These are phyloP conservation scores for Tetragonisca angustula DNA, from an alignment of 2,888 invertebrate species.

Conservation along the genomic window DNA sequence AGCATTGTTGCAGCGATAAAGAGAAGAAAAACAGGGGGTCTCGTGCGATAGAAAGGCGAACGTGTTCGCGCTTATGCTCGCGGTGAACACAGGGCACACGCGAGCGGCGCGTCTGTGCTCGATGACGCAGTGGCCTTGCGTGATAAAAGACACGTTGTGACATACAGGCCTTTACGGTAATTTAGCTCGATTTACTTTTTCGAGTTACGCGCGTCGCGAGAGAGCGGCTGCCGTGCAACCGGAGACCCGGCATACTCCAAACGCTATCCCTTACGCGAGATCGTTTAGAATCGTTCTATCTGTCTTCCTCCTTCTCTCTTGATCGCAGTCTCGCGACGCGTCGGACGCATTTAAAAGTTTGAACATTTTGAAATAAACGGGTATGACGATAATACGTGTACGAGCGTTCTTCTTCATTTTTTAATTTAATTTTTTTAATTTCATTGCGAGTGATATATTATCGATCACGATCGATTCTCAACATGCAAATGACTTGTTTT, in stretches of 20 bases:
- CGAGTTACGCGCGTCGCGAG: constrained; percentile 38
- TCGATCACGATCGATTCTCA: too few relatives aligned
- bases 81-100: constrained; percentile 1
- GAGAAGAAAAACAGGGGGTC: neutral
- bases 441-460: too few relatives aligned
- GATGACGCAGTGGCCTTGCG: constrained; percentile 72
- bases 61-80: neutral
- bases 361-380: too few relatives aligned
- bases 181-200: constrained; percentile 65
- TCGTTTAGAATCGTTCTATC: neutral
- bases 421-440: too few relatives aligned
- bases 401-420: too few relatives aligned
- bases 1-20: neutral
- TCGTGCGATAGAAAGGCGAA: constrained; percentile 8
- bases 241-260: neutral
- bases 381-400: too few relatives aligned
- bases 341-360: too few relatives aligned
- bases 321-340: neutral
- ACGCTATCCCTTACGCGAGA: constrained; percentile 32
- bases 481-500: too few relatives aligned
- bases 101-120: constrained; percentile 25
- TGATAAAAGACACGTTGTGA: constrained; percentile 66
- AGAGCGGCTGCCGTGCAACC: constrained; percentile 20
- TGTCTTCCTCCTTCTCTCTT: neutral
- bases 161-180: constrained; percentile 56